These are phyloP conservation scores for Catocala sponsa DNA, from an alignment of 2,888 invertebrate species.

Conservation along the genomic window DNA sequence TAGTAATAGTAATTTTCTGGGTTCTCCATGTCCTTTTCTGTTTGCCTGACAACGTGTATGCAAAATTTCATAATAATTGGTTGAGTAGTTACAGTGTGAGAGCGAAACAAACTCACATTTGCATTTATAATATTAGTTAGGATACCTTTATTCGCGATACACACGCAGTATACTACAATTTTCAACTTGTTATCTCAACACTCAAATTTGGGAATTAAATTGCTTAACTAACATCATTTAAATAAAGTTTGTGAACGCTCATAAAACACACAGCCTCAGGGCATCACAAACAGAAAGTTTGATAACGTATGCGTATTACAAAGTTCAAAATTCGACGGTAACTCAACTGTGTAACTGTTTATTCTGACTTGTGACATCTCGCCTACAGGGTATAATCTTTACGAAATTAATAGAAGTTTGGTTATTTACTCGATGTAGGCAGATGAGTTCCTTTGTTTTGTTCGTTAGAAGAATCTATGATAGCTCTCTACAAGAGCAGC, in stretches of 20 bases:
- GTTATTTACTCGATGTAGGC: background rate
- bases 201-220: background rate
- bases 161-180: background rate
- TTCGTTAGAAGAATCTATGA: too few species aligned
- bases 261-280: conserved; percentile 14
- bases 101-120: too few species aligned
- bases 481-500: too few species aligned
- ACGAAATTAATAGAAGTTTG: background rate
- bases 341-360: too few species aligned
- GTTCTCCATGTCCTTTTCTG: too few species aligned
- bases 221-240: conserved; percentile 1
- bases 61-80: too few species aligned
- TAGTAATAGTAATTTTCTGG: too few species aligned
- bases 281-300: conserved; percentile 19
- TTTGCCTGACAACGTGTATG: too few species aligned
- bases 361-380: background rate
- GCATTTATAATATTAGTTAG: too few species aligned
- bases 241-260: conserved; percentile 18
- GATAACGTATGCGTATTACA: conserved; percentile 19
- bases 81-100: too few species aligned
- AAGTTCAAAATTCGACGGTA: conserved; percentile 11
- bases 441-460: too few species aligned
- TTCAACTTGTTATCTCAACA: background rate
- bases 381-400: conserved; percentile 1
- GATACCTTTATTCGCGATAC: too few species aligned